phyloP scores from a whole-genome alignment of 2,797 vertebrate species.

The Danio albolineatus region DNA sequence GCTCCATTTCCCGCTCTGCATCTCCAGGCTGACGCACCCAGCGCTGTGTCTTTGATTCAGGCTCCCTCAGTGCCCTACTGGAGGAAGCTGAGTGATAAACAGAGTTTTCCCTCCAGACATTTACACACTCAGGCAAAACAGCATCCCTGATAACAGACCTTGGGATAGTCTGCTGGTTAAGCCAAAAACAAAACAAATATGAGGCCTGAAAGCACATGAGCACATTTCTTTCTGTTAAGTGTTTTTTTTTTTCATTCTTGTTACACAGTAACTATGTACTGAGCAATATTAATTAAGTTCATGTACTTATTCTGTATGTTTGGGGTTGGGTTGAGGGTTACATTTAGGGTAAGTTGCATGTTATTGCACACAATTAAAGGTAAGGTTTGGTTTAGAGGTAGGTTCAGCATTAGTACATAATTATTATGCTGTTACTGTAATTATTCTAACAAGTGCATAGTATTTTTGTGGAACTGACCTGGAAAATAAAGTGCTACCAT shows the following conservation, averaged over 20 bases:
- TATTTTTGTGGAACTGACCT: too few relatives aligned
- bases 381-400: too few relatives aligned
- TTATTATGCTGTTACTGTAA: too few relatives aligned
- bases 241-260: not conserved
- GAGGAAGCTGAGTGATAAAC: constrained; percentile 35
- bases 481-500: too few relatives aligned
- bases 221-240: not conserved
- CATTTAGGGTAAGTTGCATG: too few relatives aligned
- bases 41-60: constrained; percentile 30
- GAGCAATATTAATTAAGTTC: too few relatives aligned
- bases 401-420: too few relatives aligned
- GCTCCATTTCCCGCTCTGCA: constrained; percentile 46
- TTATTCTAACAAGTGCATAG: too few relatives aligned
- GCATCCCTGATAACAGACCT: constrained; percentile 35
- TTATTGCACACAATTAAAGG: too few relatives aligned
- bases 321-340: too few relatives aligned
- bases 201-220: not conserved
- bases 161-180: not conserved
- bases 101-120: constrained; percentile 29
- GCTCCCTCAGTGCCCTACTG: not conserved
- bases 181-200: not conserved
- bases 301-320: too few relatives aligned
- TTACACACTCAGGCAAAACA: not conserved
- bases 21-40: constrained; percentile 18
- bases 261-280: too few relatives aligned